Evolutionary conservation across 2,113 vertebrate genomes (phyloP).

Genomic region (Elgaria multicarinata): DNA sequence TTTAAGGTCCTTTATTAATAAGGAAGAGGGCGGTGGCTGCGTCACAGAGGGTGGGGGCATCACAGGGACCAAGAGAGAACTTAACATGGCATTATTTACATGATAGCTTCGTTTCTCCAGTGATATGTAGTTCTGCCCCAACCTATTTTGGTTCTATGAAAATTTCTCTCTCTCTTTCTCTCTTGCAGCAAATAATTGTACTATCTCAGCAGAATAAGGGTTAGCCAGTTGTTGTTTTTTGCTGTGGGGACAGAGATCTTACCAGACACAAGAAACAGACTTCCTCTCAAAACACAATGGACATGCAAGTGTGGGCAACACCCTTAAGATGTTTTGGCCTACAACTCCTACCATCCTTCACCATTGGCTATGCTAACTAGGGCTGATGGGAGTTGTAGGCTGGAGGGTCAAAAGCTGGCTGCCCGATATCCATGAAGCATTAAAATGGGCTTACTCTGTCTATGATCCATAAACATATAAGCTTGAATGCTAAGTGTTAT

Average conservation of each 20-base stretch:
- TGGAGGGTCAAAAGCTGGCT: too few species aligned
- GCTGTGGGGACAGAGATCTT: not conserved
- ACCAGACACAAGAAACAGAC: not conserved
- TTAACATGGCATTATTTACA: not conserved
- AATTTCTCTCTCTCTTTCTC: too few species aligned
- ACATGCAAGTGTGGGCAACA: too few species aligned
- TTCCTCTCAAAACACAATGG: not conserved
- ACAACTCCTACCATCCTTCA: too few species aligned
- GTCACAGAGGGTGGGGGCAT: too few species aligned
- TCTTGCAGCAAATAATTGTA: not conserved
- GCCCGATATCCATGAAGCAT: too few species aligned
- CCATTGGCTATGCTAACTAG: too few species aligned
- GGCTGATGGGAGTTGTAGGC: too few species aligned
- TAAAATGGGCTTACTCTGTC: too few species aligned
- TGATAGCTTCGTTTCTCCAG: not conserved
- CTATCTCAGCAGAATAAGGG: not conserved
- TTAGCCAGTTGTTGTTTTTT: not conserved
- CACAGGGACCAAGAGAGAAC: not conserved
- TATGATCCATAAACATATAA: not conserved
- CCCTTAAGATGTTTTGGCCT: too few species aligned
- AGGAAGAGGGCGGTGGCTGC: too few species aligned
- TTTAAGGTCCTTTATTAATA: too few species aligned
- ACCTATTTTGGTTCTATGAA: not conserved
- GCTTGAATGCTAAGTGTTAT: not conserved
- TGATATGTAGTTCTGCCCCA: not conserved